These are phyloP conservation scores for Dromiciops gliroides DNA, from an alignment of 2,113 vertebrate species.

Conservation along the genomic window DNA sequence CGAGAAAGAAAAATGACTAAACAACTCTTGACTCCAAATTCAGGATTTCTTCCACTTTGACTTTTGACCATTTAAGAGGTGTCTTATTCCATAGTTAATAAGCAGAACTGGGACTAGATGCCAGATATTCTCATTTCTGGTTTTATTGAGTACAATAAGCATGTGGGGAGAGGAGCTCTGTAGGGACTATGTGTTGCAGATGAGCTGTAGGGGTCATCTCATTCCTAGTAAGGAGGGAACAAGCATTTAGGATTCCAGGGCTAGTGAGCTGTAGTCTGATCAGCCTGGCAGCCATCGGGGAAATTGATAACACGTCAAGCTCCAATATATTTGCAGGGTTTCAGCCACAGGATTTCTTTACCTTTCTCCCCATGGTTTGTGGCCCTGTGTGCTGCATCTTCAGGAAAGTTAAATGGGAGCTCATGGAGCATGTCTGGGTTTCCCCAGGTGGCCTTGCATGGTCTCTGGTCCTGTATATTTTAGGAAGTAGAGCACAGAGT, in stretches of 20 bases:
- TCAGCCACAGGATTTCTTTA: background rate
- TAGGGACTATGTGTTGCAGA: background rate
- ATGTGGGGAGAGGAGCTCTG: background rate
- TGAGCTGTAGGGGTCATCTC: background rate
- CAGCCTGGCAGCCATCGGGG: background rate
- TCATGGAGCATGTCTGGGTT: background rate
- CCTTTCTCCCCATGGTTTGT: background rate
- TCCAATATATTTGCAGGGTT: background rate
- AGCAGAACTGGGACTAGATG: background rate
- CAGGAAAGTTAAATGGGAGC: background rate
- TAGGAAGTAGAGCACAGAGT: background rate
- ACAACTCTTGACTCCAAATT: background rate
- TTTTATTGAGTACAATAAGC: background rate
- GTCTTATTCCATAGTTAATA: background rate
- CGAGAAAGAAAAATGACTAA: background rate
- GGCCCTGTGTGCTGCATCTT: background rate
- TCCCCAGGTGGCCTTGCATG: background rate
- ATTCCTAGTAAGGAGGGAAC: background rate
- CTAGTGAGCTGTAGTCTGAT: background rate
- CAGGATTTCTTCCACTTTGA: background rate
- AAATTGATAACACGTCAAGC: background rate
- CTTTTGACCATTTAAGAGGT: background rate
- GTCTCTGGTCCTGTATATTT: background rate
- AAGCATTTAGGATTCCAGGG: background rate
- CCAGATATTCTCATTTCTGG: background rate